Percentiles rank a stretch among this genome's conserved stretches.
Conservation (phyloP, 2,888 invertebrate species). For the Latrodectus hesperus region DNA sequence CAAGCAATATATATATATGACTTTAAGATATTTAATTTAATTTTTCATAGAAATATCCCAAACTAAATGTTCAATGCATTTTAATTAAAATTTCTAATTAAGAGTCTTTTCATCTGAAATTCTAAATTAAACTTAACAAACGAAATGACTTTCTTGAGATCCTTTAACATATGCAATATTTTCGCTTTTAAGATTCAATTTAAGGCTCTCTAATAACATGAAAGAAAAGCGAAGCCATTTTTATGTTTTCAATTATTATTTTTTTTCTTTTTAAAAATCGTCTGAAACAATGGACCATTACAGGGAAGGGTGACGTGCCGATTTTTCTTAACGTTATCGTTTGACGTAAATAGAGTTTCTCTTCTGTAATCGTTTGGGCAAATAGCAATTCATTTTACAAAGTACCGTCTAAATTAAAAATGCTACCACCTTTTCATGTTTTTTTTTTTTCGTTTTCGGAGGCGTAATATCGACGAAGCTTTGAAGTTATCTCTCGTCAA, state of each 20-base stretch:
- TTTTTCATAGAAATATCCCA: too few relatives aligned
- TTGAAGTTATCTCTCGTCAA: conserved; percentile 4
- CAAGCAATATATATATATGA: too few relatives aligned
- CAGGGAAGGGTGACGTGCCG: too few relatives aligned
- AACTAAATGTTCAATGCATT: not conserved
- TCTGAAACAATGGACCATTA: too few relatives aligned
- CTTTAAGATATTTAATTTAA: too few relatives aligned
- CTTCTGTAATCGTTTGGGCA: conserved; percentile 9
- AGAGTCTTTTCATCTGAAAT: not conserved
- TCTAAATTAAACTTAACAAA: conserved; percentile 19
- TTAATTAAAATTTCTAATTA: conserved; percentile 33
- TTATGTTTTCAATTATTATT: conserved; percentile 8
- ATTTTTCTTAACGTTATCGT: conserved; percentile 7
- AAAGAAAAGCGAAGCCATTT: conserved; percentile 4
- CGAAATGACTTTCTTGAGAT: conserved; percentile 4
- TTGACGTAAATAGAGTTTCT: conserved; percentile 13
- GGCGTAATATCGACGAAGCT: not conserved
- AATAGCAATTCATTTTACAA: conserved; percentile 22
- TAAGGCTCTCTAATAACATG: conserved; percentile 5
- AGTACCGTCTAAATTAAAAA: conserved; percentile 20
- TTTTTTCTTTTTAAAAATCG: too few relatives aligned
- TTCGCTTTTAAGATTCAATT: not conserved
- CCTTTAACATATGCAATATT: not conserved
- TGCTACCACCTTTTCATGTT: not conserved
- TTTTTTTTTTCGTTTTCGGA: not conserved